Conservation (phyloP, 2,888 invertebrate genomes). For the Tenthredo mesomela region DNA sequence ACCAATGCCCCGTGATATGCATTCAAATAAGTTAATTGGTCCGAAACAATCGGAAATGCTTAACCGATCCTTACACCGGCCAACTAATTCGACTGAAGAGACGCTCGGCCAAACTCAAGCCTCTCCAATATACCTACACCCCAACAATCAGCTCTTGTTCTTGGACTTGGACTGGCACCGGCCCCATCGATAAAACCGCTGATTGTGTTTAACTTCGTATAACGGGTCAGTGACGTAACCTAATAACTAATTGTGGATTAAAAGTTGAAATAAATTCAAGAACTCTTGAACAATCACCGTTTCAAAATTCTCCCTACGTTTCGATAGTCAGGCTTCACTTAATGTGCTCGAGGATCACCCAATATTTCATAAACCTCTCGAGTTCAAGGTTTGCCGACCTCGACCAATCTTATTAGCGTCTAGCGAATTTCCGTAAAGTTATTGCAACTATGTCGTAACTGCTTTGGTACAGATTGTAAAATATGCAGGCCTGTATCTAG, state of each 20-base stretch:
- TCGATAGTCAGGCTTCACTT: background rate
- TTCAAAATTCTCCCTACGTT: conserved; percentile 14
- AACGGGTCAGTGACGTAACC: conserved; percentile 33
- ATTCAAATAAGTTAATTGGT: background rate
- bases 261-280: conserved; percentile 11
- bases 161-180: background rate
- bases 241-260: conserved; percentile 15
- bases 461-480: conserved; percentile 44
- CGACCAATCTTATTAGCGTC: conserved; percentile 35
- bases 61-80: background rate
- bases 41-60: conserved; percentile 23
- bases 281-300: background rate
- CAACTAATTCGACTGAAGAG: background rate
- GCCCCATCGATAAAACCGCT: conserved; percentile 21
- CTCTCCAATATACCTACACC: background rate
- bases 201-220: conserved; percentile 19
- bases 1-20: background rate
- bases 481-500: conserved; percentile 38
- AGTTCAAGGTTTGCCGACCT: conserved; percentile 23
- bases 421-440: conserved; percentile 44
- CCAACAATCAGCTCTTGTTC: background rate
- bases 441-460: conserved; percentile 46
- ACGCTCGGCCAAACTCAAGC: conserved; percentile 24
- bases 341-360: conserved; percentile 15
- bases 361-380: conserved; percentile 6